phyloP scores from a whole-genome alignment of 2,888 invertebrate genomes.

The Drosophila crucigera region DNA sequence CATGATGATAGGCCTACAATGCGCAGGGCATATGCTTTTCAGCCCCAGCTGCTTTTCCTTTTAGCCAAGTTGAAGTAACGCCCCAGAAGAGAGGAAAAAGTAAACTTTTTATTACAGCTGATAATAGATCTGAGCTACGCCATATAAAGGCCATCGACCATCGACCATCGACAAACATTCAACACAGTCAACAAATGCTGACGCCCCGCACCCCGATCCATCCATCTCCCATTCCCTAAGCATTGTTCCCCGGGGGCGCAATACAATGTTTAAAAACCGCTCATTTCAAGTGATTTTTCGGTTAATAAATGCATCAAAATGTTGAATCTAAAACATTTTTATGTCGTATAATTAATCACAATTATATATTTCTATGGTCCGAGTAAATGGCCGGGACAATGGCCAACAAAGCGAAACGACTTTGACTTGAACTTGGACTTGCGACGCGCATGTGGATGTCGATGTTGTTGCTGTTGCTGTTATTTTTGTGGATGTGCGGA shows the following conservation, averaged over 20 bases:
- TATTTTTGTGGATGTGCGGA: constrained; percentile 32
- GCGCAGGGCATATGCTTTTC: constrained; percentile 10
- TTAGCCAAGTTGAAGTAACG: constrained; percentile 37
- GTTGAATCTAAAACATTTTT: constrained; percentile 78
- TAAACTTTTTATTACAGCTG: constrained; percentile 65
- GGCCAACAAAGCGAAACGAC: constrained; percentile 78
- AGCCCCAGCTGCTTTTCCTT: constrained; percentile 30
- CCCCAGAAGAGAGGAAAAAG: constrained; percentile 33
- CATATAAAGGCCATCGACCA: constrained; percentile 28
- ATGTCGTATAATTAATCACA: constrained; percentile 81
- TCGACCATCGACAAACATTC: constrained; percentile 45
- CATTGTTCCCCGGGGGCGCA: constrained; percentile 35
- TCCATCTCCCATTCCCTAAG: background rate
- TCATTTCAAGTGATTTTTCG: constrained; percentile 78
- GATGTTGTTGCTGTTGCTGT: constrained; percentile 3
- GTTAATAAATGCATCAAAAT: constrained; percentile 79
- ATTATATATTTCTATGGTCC: constrained; percentile 78
- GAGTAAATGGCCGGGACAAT: constrained; percentile 74
- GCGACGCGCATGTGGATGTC: constrained; percentile 12
- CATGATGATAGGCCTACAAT: constrained; percentile 45
- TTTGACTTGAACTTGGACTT: constrained; percentile 48
- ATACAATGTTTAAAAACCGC: constrained; percentile 58
- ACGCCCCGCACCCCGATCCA: background rate
- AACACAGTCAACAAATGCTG: constrained; percentile 14
- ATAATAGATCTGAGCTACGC: constrained; percentile 59